Percentiles rank a stretch among this genome's conserved stretches.
phyloP scores from a whole-genome alignment of 2,797 vertebrate genomes.

The Sebastolobus altivelis region DNA sequence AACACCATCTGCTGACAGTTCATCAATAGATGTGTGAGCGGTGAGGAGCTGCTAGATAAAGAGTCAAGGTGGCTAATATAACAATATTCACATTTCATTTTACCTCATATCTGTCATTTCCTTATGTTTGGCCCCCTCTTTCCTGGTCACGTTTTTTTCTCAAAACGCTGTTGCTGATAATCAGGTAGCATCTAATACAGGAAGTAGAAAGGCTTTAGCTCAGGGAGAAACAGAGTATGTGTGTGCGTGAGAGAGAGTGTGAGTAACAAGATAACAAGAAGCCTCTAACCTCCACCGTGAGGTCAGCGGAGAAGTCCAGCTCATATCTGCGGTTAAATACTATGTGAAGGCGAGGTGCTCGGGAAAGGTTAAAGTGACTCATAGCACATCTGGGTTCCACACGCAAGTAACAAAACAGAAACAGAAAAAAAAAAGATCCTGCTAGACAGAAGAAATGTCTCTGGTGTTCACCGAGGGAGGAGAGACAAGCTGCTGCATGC shows the following conservation, averaged over 20 bases:
- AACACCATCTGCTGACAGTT: slow-evolving; percentile 63
- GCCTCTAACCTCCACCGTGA: slow-evolving; percentile 42
- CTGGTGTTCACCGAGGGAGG: slow-evolving; percentile 1
- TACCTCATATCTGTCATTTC: slow-evolving; percentile 20
- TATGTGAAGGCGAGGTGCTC: slow-evolving; percentile 55
- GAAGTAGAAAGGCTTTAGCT: slow-evolving; percentile 12
- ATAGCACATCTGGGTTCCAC: slow-evolving; percentile 66
- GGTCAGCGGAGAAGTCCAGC: slow-evolving; percentile 59
- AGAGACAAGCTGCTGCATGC: not conserved
- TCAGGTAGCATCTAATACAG: slow-evolving; percentile 6
- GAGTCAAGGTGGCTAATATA: slow-evolving; percentile 4
- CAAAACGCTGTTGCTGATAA: slow-evolving; percentile 11
- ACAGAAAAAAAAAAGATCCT: not conserved
- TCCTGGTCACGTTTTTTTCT: not conserved
- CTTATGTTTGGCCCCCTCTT: not conserved
- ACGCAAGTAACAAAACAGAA: slow-evolving; percentile 15
- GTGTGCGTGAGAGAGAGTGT: not conserved
- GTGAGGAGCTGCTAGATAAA: slow-evolving; percentile 10
- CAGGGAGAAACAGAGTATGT: not conserved
- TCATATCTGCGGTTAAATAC: slow-evolving; percentile 71
- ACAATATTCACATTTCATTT: slow-evolving; percentile 25
- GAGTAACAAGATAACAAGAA: slow-evolving; percentile 59
- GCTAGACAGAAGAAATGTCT: slow-evolving; percentile 2
- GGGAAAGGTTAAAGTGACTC: slow-evolving; percentile 69
- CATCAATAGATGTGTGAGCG: slow-evolving; percentile 53